Base-by-base conservation (phyloP, 92 coral and sea anemone genomes). In the Desmophyllum pertusum region DNA sequence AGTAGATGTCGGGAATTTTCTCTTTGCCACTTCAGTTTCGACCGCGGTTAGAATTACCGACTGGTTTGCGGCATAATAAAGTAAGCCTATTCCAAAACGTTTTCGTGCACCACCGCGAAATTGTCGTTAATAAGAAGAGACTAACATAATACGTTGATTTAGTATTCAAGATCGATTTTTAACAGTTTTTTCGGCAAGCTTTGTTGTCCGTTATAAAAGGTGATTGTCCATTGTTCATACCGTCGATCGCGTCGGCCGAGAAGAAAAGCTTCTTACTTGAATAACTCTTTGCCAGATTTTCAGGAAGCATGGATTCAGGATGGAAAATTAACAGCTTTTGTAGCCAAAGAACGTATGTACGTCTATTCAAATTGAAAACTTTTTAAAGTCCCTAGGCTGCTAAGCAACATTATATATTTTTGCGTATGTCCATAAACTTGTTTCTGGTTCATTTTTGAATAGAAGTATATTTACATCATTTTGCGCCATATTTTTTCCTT, bases 141-240 rank as follows among this genome's bases (percentile, higher is more conserved):
- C 0, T 45, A 45, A 45, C 10, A n/a, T 7, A 55, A 55, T n/a
- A 55, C 5, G n/a, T 5, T 55, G 65, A 59, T 27, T 21, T 5
- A 25, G 53, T 13, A 59, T 59, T 25, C 31, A 59, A 27, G 13
- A 25, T 59, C 33, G 65, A 59, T 59, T 59, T 59, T 15, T 59
- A 59, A 10, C 35, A 59, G 15, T 59, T 59, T 59, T n/a, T 25
- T 59, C 65, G 65, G 65, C 65, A 59, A 59, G 65, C 65, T 59
- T 59, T 25, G 65, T 59, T 8, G 65, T 59, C 65, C 27, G 65
- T 48, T 48, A 48, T 48, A 48, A 1, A 48, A 48, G n/a, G 53
- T 15, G 53, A 48, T 48, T 48, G 21, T 2, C 2, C 30, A 6
- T 25, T 59, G 64, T 57, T n/a, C 25, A n/a, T n/a, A n/a, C n/a